Evolutionary conservation across 2,113 vertebrate species (phyloP).

Genomic region (Marcusenius ussheri): DNA sequence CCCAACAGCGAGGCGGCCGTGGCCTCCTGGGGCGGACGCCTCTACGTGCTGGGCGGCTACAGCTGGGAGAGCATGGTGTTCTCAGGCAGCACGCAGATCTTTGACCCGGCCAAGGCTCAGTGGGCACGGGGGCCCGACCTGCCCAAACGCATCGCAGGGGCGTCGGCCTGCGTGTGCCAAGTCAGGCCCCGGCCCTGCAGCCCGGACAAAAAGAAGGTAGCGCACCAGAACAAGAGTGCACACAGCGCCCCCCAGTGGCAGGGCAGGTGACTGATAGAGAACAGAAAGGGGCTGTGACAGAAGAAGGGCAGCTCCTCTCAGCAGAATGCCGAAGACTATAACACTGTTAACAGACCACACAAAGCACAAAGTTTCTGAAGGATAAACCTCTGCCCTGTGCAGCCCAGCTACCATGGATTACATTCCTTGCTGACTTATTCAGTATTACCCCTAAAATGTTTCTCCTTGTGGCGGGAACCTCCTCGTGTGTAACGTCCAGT

Average conservation of each 20-base stretch:
- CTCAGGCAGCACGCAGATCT: slow-evolving; percentile 81
- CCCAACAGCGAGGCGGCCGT: slow-evolving; percentile 88
- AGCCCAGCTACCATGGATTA: background rate
- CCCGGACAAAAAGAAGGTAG: slow-evolving; percentile 62
- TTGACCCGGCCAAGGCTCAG: slow-evolving; percentile 63
- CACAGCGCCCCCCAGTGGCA: slow-evolving; percentile 34
- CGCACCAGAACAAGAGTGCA: slow-evolving; percentile 50
- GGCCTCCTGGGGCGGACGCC: slow-evolving; percentile 71
- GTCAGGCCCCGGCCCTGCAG: slow-evolving; percentile 56
- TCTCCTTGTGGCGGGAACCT: background rate
- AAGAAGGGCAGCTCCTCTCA: background rate
- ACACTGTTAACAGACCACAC: background rate
- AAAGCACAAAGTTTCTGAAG: background rate
- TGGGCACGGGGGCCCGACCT: slow-evolving; percentile 79
- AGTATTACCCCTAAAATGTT: background rate
- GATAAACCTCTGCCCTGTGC: background rate
- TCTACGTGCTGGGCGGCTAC: slow-evolving; percentile 90
- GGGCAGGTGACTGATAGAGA: slow-evolving; percentile 15
- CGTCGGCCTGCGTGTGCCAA: slow-evolving; percentile 78
- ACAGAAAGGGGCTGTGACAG: background rate
- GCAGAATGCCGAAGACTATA: background rate
- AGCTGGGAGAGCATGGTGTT: slow-evolving; percentile 88
- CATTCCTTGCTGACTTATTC: background rate
- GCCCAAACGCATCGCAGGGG: slow-evolving; percentile 79
- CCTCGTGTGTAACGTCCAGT: background rate